A percentile compares a stretch with the other conserved stretches of the same genome.
These are phyloP conservation scores for Pelobates fuscus DNA, from an alignment of 2,113 vertebrate genomes.

Conservation along the genomic window DNA sequence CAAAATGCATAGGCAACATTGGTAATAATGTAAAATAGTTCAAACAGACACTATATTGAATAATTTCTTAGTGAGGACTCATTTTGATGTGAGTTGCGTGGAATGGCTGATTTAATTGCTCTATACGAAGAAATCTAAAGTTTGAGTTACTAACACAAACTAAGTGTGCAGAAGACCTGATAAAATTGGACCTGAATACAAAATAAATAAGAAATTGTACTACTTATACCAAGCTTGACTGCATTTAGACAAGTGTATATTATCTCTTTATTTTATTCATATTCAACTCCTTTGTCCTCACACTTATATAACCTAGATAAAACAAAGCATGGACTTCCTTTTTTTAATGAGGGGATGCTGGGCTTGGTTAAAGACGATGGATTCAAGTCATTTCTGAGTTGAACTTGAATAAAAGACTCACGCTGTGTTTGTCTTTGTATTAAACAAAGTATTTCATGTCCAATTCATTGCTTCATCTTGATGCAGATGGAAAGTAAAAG, in stretches of 20 bases:
- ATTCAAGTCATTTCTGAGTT: conserved; percentile 51
- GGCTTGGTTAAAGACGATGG: conserved; percentile 42
- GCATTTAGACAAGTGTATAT: conserved; percentile 42
- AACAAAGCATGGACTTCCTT: conserved; percentile 46
- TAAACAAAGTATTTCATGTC: conserved; percentile 48
- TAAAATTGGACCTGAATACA: conserved; percentile 10
- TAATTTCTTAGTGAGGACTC: too few relatives aligned
- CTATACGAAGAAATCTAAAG: background rate
- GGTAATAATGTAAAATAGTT: too few relatives aligned
- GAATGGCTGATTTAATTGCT: too few relatives aligned
- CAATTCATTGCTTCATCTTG: conserved; percentile 47
- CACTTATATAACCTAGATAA: conserved; percentile 48
- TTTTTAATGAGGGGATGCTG: conserved; percentile 49
- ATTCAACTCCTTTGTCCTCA: conserved; percentile 37
- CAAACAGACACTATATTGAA: too few relatives aligned
- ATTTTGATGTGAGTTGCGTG: too few relatives aligned
- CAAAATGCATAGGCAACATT: background rate
- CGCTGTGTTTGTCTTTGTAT: conserved; percentile 46
- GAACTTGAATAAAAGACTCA: conserved; percentile 45
- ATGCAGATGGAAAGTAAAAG: conserved; percentile 44
- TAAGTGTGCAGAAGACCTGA: background rate
- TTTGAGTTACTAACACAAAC: background rate
- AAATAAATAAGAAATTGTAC: conserved; percentile 27
- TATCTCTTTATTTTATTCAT: conserved; percentile 43
- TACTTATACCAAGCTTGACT: conserved; percentile 24